A percentile compares a stretch with the other conserved stretches of the same genome.
phyloP scores from a whole-genome alignment of 2,888 invertebrate species.

The Sinelater perroti region DNA sequence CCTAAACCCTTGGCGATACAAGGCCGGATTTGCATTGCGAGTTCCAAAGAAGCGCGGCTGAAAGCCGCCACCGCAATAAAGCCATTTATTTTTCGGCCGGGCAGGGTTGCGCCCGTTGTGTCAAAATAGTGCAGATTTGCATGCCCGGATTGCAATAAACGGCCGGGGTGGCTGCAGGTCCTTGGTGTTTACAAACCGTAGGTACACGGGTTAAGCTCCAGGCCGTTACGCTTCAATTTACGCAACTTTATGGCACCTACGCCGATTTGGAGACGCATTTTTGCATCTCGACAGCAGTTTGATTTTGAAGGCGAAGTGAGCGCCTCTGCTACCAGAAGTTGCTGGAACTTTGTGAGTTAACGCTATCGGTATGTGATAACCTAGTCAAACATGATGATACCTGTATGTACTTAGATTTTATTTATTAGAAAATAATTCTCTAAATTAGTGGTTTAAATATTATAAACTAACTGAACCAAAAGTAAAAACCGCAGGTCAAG shows the following conservation, averaged over 20 bases:
- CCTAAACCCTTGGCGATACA: slow-evolving; percentile 39
- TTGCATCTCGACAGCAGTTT: too few species aligned
- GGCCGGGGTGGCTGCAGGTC: slow-evolving; percentile 30
- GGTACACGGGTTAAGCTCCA: slow-evolving; percentile 16
- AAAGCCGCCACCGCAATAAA: slow-evolving; percentile 42
- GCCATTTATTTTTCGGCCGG: slow-evolving; percentile 43
- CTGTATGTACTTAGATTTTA: too few species aligned
- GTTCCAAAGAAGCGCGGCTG: slow-evolving; percentile 17
- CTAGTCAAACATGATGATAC: too few species aligned
- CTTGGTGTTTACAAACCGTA: slow-evolving; percentile 41
- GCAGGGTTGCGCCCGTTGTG: slow-evolving; percentile 37
- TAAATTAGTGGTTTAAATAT: too few species aligned
- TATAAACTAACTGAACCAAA: too few species aligned
- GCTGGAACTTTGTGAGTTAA: too few species aligned
- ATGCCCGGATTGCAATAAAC: slow-evolving; percentile 32
- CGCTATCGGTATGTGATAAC: too few species aligned
- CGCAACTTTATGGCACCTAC: slow-evolving; percentile 10
- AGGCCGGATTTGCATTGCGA: slow-evolving; percentile 39
- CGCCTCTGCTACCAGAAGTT: too few species aligned
- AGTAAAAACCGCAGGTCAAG: too few species aligned
- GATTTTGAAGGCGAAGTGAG: too few species aligned
- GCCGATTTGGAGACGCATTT: too few species aligned
- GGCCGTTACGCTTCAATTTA: slow-evolving; percentile 13
- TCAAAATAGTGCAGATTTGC: slow-evolving; percentile 32
- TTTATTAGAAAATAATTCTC: too few species aligned